A percentile compares a stretch with the other conserved stretches of the same genome.
phyloP scores from a whole-genome alignment of 2,888 invertebrate genomes.

The Syritta pipiens region DNA sequence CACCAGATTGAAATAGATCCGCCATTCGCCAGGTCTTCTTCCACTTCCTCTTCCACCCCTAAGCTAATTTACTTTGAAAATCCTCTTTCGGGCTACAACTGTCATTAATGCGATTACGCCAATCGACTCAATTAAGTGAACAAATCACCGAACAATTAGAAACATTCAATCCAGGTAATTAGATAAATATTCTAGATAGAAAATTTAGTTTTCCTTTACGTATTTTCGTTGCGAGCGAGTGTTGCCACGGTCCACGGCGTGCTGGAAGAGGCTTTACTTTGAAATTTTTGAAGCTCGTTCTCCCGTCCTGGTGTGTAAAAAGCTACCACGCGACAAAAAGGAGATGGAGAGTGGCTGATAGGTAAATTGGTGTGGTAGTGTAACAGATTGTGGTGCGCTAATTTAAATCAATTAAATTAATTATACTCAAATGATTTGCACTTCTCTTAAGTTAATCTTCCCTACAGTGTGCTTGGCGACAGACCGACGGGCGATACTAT shows the following conservation, averaged over 20 bases:
- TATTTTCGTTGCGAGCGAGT: no score
- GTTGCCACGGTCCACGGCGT: no score
- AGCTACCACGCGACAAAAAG: no score
- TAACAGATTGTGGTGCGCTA: conserved; percentile 42
- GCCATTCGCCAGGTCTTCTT: not conserved
- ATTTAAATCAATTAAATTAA: conserved; percentile 54
- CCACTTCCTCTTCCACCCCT: not conserved
- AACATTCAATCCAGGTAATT: conserved; percentile 53
- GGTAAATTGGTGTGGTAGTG: conserved; percentile 27
- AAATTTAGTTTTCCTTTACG: conserved; percentile 7
- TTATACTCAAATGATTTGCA: conserved; percentile 44
- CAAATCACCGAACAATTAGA: conserved; percentile 54
- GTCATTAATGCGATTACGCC: conserved; percentile 47
- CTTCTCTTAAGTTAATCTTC: conserved; percentile 10
- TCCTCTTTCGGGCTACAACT: conserved; percentile 21
- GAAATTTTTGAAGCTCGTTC: conserved; percentile 3
- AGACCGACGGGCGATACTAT: not conserved
- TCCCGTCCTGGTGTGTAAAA: no score
- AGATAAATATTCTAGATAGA: conserved; percentile 20
- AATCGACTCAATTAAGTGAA: conserved; percentile 54
- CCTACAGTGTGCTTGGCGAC: not conserved
- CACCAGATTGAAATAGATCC: not conserved
- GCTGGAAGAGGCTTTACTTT: no score
- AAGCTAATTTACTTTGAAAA: conserved; percentile 29
- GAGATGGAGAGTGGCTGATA: not conserved